A percentile compares a stretch with the other conserved stretches of the same genome.
phyloP scores from a whole-genome alignment of 37 sponge, comb jelly and placozoan genomes.

The Lycopodina hypogea region DNA sequence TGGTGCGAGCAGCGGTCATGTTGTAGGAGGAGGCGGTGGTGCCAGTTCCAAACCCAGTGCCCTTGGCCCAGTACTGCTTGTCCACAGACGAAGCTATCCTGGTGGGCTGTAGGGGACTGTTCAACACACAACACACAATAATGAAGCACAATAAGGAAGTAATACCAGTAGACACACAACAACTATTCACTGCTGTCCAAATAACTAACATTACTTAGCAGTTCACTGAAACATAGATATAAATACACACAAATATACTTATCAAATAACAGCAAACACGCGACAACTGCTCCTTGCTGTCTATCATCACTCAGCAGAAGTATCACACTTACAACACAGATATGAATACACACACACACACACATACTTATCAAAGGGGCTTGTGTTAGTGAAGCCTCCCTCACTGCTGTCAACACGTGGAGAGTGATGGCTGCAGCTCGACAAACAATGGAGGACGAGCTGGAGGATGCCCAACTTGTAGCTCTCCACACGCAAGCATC shows the following conservation, averaged over 20 bases:
- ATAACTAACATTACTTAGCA: too few species aligned
- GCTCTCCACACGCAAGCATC: slow-evolving; percentile 5
- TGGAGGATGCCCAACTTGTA: slow-evolving; percentile 60
- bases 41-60: slow-evolving; percentile 92
- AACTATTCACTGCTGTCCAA: too few species aligned
- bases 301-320: too few species aligned
- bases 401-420: slow-evolving; percentile 9
- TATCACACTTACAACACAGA: too few species aligned
- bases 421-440: slow-evolving; percentile 45
- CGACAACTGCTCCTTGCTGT: too few species aligned
- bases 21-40: slow-evolving; percentile 77
- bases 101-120: slow-evolving; percentile 4
- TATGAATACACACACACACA: too few species aligned
- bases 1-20: slow-evolving; percentile 58
- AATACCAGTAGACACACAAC: too few species aligned
- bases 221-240: too few species aligned
- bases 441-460: slow-evolving; percentile 62
- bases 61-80: slow-evolving; percentile 86
- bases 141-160: neutral
- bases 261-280: too few species aligned
- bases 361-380: neutral
- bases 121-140: neutral
- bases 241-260: too few species aligned
- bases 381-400: neutral
- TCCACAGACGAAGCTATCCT: slow-evolving; percentile 24